Conservation (phyloP, 1,140 invertebrate species). For the Plutomurus gul region DNA sequence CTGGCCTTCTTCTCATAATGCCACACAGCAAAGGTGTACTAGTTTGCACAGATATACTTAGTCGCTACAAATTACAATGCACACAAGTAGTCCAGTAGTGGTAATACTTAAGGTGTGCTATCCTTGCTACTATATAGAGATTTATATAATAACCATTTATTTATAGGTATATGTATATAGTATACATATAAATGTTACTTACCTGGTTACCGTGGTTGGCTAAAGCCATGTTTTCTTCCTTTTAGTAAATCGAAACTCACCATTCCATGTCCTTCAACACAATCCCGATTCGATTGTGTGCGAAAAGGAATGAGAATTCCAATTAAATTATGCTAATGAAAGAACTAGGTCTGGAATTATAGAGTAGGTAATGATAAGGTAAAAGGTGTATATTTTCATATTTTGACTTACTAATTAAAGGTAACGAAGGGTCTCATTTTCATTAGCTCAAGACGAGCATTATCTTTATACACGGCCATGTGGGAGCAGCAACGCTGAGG, state of each 20-base stretch:
- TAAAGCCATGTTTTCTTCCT: no score
- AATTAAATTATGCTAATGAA: conserved; percentile 28
- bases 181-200: neutral
- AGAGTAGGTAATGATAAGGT: conserved; percentile 17
- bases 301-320: conserved; percentile 26
- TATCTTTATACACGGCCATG: neutral
- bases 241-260: neutral
- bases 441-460: conserved; percentile 10
- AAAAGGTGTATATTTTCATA: conserved; percentile 32
- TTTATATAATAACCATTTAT: no score
- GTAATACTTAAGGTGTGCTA: no score
- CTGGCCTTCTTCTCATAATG: neutral
- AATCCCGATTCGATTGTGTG: conserved; percentile 1
- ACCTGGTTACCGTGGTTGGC: no score
- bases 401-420: conserved; percentile 28
- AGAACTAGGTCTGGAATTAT: conserved; percentile 24
- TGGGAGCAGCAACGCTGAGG: neutral
- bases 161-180: neutral
- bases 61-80: neutral
- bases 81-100: neutral
- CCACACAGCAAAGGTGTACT: neutral
- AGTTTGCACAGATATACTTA: neutral
- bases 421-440: conserved; percentile 27
- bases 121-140: no score
- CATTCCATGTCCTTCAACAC: neutral